phyloP scores from a whole-genome alignment of 2,797 vertebrate species.

The Neostethus bicornis region DNA sequence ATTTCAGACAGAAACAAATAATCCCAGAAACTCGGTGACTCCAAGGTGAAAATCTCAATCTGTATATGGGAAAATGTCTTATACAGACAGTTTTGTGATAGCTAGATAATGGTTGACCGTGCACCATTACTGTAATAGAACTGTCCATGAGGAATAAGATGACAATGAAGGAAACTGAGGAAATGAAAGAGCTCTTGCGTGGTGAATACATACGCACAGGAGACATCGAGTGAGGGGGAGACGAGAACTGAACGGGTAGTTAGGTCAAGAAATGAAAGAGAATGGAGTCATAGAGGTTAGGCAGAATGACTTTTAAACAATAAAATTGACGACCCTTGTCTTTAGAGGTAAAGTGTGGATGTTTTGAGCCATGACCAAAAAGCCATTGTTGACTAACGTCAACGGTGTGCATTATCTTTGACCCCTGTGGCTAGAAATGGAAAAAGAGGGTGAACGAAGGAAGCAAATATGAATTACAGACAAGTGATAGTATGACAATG shows the following conservation, averaged over 20 bases:
- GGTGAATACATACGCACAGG: constrained; percentile 74
- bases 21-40: constrained; percentile 51
- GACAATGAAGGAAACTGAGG: constrained; percentile 58
- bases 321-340: constrained; percentile 82
- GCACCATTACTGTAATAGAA: constrained; percentile 76
- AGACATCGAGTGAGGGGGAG: constrained; percentile 54
- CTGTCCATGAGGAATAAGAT: constrained; percentile 72
- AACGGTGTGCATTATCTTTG: constrained; percentile 71
- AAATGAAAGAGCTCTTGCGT: constrained; percentile 75
- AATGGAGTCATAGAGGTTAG: constrained; percentile 82
- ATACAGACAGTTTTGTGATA: constrained; percentile 59
- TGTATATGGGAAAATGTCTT: constrained; percentile 65
- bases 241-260: constrained; percentile 78
- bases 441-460: constrained; percentile 56
- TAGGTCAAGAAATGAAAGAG: constrained; percentile 84
- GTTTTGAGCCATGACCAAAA: constrained; percentile 79
- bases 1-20: constrained; percentile 29
- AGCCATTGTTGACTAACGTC: constrained; percentile 78
- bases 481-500: constrained; percentile 43
- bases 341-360: constrained; percentile 71
- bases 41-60: constrained; percentile 65
- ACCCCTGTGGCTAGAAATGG: constrained; percentile 77
- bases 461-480: constrained; percentile 72
- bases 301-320: constrained; percentile 86
- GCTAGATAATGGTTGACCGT: constrained; percentile 73